These are phyloP conservation scores for Amazona ochrocephala DNA, from an alignment of 2,797 vertebrate species.

Conservation along the genomic window DNA sequence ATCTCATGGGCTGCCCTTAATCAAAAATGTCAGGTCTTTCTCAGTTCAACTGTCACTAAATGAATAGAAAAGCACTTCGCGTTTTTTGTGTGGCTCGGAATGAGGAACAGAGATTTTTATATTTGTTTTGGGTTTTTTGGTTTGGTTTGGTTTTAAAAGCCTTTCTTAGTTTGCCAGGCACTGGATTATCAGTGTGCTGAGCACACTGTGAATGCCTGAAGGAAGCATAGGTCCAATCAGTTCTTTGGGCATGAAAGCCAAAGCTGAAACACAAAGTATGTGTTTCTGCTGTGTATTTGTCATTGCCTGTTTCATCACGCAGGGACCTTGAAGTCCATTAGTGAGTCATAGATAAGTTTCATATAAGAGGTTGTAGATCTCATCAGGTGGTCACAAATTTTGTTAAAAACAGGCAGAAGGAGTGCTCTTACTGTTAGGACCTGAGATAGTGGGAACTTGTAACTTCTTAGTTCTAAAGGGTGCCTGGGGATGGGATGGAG, in stretches of 20 bases:
- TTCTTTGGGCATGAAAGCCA: not conserved
- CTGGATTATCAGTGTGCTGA: not conserved
- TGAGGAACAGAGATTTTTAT: not conserved
- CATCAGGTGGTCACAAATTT: not conserved
- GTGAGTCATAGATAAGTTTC: not conserved
- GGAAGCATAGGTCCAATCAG: not conserved
- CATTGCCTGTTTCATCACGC: not conserved
- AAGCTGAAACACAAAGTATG: not conserved
- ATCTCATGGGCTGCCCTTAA: not conserved
- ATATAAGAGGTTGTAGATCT: not conserved
- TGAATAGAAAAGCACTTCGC: not conserved
- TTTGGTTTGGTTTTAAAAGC: not conserved
- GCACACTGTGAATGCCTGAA: not conserved
- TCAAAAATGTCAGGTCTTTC: not conserved
- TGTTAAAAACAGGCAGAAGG: not conserved
- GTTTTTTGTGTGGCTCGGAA: not conserved
- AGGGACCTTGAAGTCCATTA: not conserved
- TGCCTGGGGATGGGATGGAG: not conserved
- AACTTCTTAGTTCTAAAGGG: not conserved
- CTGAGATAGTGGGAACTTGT: fast-evolving
- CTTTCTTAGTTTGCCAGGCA: not conserved
- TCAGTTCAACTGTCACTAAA: not conserved
- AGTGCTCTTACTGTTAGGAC: fast-evolving
- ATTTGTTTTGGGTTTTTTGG: not conserved
- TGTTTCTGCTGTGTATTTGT: not conserved